phyloP scores from a whole-genome alignment of 2,888 invertebrate genomes.

The Philhelius pedissequus region DNA sequence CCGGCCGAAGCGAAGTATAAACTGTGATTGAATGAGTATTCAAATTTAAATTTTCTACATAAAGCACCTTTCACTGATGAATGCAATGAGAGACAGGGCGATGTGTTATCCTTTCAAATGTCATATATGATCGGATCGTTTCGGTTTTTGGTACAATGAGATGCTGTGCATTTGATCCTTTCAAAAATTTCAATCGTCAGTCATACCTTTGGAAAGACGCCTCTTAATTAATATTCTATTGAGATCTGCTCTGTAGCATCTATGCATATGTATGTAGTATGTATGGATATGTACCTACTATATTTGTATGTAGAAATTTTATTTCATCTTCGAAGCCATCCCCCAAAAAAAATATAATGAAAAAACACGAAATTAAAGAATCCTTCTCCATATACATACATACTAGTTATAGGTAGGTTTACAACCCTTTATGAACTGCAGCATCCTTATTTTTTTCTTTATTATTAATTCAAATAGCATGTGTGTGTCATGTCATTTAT shows the following conservation, averaged over 20 bases:
- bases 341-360: constrained; percentile 16
- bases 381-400: neutral
- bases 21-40: constrained; percentile 50
- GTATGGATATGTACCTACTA: too few species aligned
- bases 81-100: neutral
- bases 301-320: constrained; percentile 20
- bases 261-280: constrained; percentile 28
- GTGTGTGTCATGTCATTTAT: constrained; percentile 52
- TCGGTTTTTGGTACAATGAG: constrained; percentile 29
- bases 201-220: constrained; percentile 37
- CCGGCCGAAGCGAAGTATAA: too few species aligned
- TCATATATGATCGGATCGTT: constrained; percentile 38
- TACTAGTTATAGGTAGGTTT: too few species aligned
- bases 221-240: constrained; percentile 68
- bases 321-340: constrained; percentile 32
- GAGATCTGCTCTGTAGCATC: constrained; percentile 59
- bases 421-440: constrained; percentile 55
- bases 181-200: constrained; percentile 10
- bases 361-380: neutral
- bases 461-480: neutral
- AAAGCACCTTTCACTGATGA: constrained; percentile 41
- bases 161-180: constrained; percentile 44
- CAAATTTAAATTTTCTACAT: constrained; percentile 40
- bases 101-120: constrained; percentile 53
- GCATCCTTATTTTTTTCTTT: constrained; percentile 36